Base-by-base conservation (phyloP, 2,113 vertebrate genomes). In the Sorex fumeus region DNA sequence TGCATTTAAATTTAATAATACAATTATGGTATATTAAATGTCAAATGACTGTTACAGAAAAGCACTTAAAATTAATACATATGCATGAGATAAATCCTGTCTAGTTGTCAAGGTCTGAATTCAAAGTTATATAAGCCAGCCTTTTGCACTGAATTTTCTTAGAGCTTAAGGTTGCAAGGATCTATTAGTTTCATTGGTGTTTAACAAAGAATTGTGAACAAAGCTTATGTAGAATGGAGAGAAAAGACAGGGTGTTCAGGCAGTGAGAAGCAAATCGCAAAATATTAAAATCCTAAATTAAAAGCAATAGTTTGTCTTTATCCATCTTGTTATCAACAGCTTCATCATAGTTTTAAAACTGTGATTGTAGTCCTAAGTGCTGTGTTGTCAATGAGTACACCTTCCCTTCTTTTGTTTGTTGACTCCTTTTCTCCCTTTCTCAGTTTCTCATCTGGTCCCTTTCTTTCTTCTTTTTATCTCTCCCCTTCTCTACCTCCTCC, bases 31-130 rank as follows among this genome's bases (percentile, higher is more conserved):
- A 97, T 97, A 98, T 97, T 96, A 98, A 98, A 98, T 98, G 97
- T 98, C 97, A 98, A 98, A 98, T 97, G 93, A 97, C 96, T 98
- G 97, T 97, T 96, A 97, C 89, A 96, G 96, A 97, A 98, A 98
- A 97, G 96, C 97, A 97, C 97, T 98, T 97, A 97, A 97, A 97
- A 97, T 95, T 97, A 97, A 98, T 98, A 98, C 97, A 98, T 98
- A 98, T 98, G 97, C 92, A 98, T 98, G 97, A 98, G 96, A 96
- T 93, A 97, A 97, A 98, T 97, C 85, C 88, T 97, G 87, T 95
- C 96, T 97, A 93, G 95, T 95, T 97, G 97, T 97, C 98, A 98
- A 98, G 96, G 87, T 96, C 88, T 97, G 84, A 85, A 95, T 87
- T 90, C 96, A 96, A 87, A 97, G 95, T 95, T 97, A 97, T 40